Conservation (phyloP, 2,113 vertebrate genomes). For the Etia nguti region DNA sequence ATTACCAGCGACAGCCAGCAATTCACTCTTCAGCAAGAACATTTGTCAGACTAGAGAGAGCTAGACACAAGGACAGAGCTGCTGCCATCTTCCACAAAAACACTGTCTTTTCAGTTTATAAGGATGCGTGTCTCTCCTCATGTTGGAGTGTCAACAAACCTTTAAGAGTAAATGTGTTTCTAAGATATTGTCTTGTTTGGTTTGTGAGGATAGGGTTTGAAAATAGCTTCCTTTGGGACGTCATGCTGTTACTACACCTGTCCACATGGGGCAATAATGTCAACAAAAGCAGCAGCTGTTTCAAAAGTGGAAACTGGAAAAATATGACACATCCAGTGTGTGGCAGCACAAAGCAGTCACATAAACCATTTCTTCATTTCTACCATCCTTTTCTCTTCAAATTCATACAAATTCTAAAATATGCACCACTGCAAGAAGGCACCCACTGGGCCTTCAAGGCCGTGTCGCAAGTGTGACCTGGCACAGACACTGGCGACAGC, state of each 20-base stretch:
- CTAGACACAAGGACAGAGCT: constrained; percentile 39
- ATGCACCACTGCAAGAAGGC: not conserved
- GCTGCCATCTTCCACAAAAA: constrained; percentile 38
- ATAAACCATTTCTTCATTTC: not conserved
- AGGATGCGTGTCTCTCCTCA: not conserved
- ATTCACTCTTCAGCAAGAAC: constrained; percentile 67
- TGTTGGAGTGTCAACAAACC: constrained; percentile 17
- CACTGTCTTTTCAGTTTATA: not conserved
- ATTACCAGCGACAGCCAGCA: constrained; percentile 72
- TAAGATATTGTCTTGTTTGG: constrained; percentile 17
- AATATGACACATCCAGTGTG: not conserved
- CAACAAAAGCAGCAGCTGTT: not conserved
- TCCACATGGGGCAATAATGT: constrained; percentile 24
- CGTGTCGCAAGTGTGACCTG: constrained; percentile 50
- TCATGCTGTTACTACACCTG: not conserved
- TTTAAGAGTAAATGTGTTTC: constrained; percentile 3
- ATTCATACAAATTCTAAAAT: not conserved
- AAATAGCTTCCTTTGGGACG: not conserved
- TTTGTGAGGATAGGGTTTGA: not conserved
- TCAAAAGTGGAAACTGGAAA: not conserved
- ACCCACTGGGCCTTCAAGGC: constrained; percentile 18
- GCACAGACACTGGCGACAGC: constrained; percentile 27
- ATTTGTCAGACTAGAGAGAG: constrained; percentile 62
- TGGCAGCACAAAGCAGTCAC: not conserved
- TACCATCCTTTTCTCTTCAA: not conserved